These are phyloP conservation scores for Spinus pinus DNA, from an alignment of 2,797 vertebrate genomes.

Conservation along the genomic window DNA sequence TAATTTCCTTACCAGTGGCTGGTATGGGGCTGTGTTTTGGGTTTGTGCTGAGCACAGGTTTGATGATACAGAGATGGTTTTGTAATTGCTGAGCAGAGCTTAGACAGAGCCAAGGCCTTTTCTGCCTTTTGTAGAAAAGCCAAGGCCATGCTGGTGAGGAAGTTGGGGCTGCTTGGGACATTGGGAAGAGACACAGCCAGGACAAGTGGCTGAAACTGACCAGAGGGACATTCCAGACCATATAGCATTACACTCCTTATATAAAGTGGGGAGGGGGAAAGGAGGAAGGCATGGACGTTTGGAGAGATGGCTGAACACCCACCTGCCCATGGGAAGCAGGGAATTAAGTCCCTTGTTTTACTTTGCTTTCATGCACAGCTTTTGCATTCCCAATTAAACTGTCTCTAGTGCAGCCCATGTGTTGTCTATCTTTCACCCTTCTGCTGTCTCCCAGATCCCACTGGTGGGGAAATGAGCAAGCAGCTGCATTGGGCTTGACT, in stretches of 20 bases:
- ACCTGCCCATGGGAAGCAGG: neutral
- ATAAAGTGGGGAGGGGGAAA: accelerated
- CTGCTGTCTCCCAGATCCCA: neutral
- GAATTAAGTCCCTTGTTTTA: neutral
- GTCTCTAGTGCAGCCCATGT: neutral
- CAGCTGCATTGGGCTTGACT: accelerated
- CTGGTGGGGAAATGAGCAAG: neutral
- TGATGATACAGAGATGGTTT: neutral
- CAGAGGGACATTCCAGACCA: neutral
- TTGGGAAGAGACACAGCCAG: neutral
- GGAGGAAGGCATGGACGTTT: neutral
- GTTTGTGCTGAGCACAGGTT: neutral
- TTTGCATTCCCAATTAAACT: neutral
- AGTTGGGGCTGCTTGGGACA: no score
- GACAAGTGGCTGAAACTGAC: neutral
- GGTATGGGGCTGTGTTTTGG: neutral
- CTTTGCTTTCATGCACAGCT: neutral
- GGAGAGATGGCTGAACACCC: neutral
- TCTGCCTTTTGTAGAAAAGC: neutral
- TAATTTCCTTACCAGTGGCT: neutral
- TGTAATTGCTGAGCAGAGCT: neutral
- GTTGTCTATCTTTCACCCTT: neutral
- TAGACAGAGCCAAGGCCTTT: neutral
- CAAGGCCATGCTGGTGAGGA: neutral
- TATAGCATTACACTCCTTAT: neutral